Evolutionary conservation across 2,888 invertebrate species (phyloP).

Genomic region (Lithophane leautieri): DNA sequence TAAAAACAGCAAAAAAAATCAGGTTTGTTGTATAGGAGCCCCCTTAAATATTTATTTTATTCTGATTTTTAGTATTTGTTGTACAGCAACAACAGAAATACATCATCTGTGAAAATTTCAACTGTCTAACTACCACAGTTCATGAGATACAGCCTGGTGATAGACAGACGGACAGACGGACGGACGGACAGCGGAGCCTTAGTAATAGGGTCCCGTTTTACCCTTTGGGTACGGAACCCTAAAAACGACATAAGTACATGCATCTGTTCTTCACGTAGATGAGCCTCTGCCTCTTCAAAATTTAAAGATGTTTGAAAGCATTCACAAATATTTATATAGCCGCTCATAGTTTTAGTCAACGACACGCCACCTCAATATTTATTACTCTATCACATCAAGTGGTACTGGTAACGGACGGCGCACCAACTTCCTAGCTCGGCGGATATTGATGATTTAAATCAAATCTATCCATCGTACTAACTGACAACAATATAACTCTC

Average conservation of each 20-base stretch:
- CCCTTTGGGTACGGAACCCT: too few species aligned
- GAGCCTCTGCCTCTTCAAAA: background rate
- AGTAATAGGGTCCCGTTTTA: too few species aligned
- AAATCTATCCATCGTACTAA: slow-evolving; percentile 64
- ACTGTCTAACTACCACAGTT: too few species aligned
- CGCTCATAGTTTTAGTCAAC: slow-evolving; percentile 34
- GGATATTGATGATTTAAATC: slow-evolving; percentile 78
- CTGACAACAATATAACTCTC: slow-evolving; percentile 21
- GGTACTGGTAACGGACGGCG: slow-evolving; percentile 36
- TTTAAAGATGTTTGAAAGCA: slow-evolving; percentile 7
- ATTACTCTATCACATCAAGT: slow-evolving; percentile 53
- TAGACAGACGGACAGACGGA: too few species aligned
- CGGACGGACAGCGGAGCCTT: too few species aligned
- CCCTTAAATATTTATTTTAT: too few species aligned
- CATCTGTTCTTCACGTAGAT: slow-evolving; percentile 24
- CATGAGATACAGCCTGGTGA: too few species aligned
- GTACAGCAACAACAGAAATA: too few species aligned
- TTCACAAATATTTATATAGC: slow-evolving; percentile 33
- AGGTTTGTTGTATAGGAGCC: too few species aligned
- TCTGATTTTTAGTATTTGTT: too few species aligned
- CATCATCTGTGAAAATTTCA: too few species aligned
- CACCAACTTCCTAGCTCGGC: slow-evolving; percentile 61
- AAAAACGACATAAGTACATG: background rate
- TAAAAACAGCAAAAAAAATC: too few species aligned
- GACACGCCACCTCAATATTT: slow-evolving; percentile 56